Conservation (phyloP, 2,888 invertebrate species). For the Campopleginae sp. region DNA sequence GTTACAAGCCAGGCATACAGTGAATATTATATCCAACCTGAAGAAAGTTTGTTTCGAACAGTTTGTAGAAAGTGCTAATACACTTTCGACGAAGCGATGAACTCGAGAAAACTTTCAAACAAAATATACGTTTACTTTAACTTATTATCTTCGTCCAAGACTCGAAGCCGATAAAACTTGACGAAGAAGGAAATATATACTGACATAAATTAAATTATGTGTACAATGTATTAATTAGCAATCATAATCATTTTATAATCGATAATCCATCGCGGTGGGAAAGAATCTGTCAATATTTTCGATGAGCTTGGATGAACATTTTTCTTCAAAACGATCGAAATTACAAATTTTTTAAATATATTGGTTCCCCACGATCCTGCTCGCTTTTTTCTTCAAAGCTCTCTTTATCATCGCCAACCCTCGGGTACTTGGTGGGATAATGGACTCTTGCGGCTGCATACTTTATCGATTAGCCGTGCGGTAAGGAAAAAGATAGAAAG, state of each 20-base stretch:
- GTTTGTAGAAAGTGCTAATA: conserved; percentile 33
- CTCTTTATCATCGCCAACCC: conserved; percentile 69
- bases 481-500: conserved; percentile 27
- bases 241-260: neutral
- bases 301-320: neutral
- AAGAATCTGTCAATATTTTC: neutral
- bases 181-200: neutral
- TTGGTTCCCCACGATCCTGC: neutral
- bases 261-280: neutral
- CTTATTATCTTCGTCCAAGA: conserved; percentile 28
- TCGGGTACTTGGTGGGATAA: conserved; percentile 58
- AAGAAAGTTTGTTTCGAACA: conserved; percentile 18
- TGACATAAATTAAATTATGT: neutral
- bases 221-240: neutral
- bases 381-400: conserved; percentile 34
- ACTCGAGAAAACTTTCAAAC: conserved; percentile 27
- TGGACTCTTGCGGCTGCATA: conserved; percentile 59
- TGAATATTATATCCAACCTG: conserved; percentile 19
- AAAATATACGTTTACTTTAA: conserved; percentile 31
- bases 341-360: neutral
- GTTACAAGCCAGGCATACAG: conserved; percentile 27
- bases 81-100: conserved; percentile 28
- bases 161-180: conserved; percentile 6
- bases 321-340: neutral
- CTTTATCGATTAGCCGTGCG: conserved; percentile 68